Conservation (phyloP, 2,888 invertebrate genomes). For the Brassicogethes aeneus region DNA sequence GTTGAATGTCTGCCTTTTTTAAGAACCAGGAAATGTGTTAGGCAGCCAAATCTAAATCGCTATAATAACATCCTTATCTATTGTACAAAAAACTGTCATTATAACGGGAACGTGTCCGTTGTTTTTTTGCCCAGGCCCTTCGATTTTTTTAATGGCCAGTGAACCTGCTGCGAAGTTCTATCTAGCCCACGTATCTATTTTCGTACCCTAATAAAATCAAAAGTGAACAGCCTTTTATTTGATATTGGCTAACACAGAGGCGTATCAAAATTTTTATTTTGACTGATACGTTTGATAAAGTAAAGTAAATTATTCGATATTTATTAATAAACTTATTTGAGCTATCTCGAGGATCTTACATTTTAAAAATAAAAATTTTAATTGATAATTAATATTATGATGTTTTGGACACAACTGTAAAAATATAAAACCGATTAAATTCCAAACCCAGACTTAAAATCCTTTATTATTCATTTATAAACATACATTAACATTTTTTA, state of each 20-base stretch:
- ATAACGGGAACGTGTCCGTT: background rate
- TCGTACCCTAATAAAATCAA: constrained; percentile 1
- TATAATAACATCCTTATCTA: background rate
- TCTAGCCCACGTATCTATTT: background rate
- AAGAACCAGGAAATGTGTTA: background rate
- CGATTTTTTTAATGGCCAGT: background rate
- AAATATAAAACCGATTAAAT: too few relatives aligned
- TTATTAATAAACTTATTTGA: too few relatives aligned
- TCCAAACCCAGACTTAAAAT: too few relatives aligned
- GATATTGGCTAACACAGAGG: background rate
- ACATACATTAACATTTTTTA: too few relatives aligned
- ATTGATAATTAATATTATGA: too few relatives aligned
- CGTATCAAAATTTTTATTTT: too few relatives aligned
- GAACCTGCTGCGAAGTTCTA: background rate
- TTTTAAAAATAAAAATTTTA: too few relatives aligned
- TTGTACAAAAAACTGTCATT: background rate
- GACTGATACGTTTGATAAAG: too few relatives aligned
- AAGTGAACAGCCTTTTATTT: background rate
- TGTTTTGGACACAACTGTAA: too few relatives aligned
- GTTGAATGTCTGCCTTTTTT: background rate
- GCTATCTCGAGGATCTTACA: too few relatives aligned
- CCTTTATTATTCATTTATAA: too few relatives aligned
- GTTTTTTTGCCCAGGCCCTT: background rate
- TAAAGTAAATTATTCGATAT: too few relatives aligned
- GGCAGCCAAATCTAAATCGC: background rate